Base-by-base conservation (phyloP, 2,113 vertebrate genomes). In the Motacilla tschutschensis region DNA sequence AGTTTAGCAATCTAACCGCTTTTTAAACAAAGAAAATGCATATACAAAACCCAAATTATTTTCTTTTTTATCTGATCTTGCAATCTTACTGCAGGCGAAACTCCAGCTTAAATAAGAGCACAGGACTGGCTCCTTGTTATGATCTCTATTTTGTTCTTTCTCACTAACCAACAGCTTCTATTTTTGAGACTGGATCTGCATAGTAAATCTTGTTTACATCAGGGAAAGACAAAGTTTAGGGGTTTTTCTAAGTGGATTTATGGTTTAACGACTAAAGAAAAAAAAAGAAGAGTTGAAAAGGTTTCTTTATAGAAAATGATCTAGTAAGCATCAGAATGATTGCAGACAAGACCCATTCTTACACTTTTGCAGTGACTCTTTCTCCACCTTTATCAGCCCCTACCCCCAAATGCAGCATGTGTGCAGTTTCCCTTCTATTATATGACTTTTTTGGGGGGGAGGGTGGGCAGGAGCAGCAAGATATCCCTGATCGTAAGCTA, bases 171-270 rank as follows among this genome's bases (percentile, higher is more conserved):
- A 73, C 73, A 54, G 79, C 35, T 92, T 90, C 86, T 85, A 91
- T 92, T 95, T 95, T 89, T 77, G 70, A 95, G 64, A 89, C 84
- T 85, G 57, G 65, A 89, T 85, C 74, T 85, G 86, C 76, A 83
- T 75, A 70, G 54, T 86, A 72, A 79, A 67, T 67, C 79, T 92
- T 86, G 82, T 79, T 79, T 85, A 91, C 79, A 87, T 80, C 64
- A 72, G 82, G 46, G 36, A 76, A 91, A 62, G 70, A 69, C 35
- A 6, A 35, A 87, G 60, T 81, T 85, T 73, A 77, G 64, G 46
- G 50, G 28, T 8, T 88, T 75, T 72, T 77, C 67, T 28, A 73
- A 55, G 33, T 83, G 70, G 62, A 83, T 92, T 96, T 91, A 86
- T 46, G 64, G 55, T 75, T 83, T 94, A 54, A 78, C 75, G 76